These are phyloP conservation scores for Bos taurus DNA, from an alignment of 2,113 vertebrate genomes.

Conservation along the genomic window ARS-UCD2.0 NC_037336.1:85144501-85145000, in stretches of 20 bases:
- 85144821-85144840: not conserved
- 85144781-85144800: not conserved
- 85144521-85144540: not conserved
- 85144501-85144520: not conserved
- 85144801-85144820: not conserved
- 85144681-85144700: not conserved
- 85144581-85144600: not conserved
- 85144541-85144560: not conserved
- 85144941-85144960: not conserved
- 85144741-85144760: not conserved
- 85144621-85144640: not conserved
- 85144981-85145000: rapidly evolving
- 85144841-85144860: rapidly evolving
- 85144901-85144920: not conserved
- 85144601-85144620: not conserved
- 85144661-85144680: not conserved
- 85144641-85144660: not conserved
- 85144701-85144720: not conserved
- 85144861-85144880: not conserved
- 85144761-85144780: not conserved
- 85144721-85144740: not conserved
- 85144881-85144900: not conserved
- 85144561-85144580: not conserved
- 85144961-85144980: not conserved
- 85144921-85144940: not conserved